These are phyloP conservation scores for Tribolium madens DNA, from an alignment of 1,140 invertebrate species.

Conservation along the genomic window DNA sequence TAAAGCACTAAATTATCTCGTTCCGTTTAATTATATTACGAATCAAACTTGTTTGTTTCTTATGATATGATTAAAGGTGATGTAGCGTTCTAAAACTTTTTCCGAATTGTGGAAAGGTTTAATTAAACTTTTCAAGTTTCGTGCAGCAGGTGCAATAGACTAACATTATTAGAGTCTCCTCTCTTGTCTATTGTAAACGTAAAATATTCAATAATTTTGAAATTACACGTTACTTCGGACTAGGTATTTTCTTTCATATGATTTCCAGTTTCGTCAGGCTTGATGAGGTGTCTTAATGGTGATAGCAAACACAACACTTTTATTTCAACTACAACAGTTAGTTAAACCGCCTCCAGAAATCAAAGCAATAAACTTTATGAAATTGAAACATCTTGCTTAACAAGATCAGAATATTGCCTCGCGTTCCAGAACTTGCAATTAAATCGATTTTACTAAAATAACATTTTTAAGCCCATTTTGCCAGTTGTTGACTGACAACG, in stretches of 20 bases:
- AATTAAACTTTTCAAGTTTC: slow-evolving; percentile 19
- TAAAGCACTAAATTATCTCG: slow-evolving; percentile 26
- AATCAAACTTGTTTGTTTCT: neutral
- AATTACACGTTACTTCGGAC: neutral
- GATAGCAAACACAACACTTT: neutral
- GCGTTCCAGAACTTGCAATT: neutral
- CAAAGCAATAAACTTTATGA: slow-evolving; percentile 36
- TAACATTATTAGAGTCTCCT: slow-evolving; percentile 7
- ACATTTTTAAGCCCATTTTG: too few species aligned
- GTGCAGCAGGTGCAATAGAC: slow-evolving; percentile 32
- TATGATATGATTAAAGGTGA: neutral
- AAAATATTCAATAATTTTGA: slow-evolving; percentile 11
- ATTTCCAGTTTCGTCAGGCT: neutral
- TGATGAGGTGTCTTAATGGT: neutral
- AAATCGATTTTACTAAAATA: slow-evolving; percentile 12
- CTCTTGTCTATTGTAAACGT: slow-evolving; percentile 18
- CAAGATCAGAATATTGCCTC: neutral
- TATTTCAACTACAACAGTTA: neutral
- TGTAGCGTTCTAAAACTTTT: neutral
- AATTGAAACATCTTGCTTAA: slow-evolving; percentile 20
- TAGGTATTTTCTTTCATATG: slow-evolving; percentile 2
- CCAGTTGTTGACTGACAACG: too few species aligned
- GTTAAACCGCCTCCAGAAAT: slow-evolving; percentile 16
- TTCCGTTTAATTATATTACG: slow-evolving; percentile 3
- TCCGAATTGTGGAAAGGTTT: slow-evolving; percentile 17